A percentile compares a stretch with the other conserved stretches of the same genome.
Conservation (phyloP, 2,113 vertebrate genomes). For the Tachuris rubrigastra region DNA sequence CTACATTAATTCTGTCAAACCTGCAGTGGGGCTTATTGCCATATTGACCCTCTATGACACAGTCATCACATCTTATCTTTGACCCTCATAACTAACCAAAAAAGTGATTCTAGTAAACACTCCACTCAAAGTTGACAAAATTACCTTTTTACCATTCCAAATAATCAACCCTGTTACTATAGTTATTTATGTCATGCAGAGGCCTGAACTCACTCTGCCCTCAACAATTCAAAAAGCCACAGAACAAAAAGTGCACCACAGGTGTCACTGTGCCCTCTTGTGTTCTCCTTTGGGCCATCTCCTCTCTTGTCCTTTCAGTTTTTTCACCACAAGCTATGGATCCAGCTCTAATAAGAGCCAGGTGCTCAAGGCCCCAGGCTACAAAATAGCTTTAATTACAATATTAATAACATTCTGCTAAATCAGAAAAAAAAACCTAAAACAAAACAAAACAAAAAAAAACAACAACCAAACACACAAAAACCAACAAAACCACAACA, state of each 20-base stretch:
- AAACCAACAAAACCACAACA: too few relatives aligned
- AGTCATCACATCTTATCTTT: not conserved
- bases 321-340: not conserved
- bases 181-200: not conserved
- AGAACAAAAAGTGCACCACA: not conserved
- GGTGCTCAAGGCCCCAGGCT: conserved; percentile 7
- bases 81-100: not conserved
- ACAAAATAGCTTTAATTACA: conserved; percentile 48
- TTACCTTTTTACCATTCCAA: not conserved
- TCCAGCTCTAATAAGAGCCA: conserved; percentile 43
- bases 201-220: not conserved
- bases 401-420: conserved; percentile 53
- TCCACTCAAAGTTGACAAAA: not conserved
- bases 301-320: not conserved
- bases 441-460: not conserved
- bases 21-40: not conserved
- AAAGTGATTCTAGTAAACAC: not conserved
- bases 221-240: not conserved
- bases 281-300: conserved; percentile 35
- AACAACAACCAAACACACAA: not conserved
- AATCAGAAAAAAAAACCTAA: not conserved
- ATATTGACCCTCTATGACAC: not conserved
- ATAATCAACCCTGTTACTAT: not conserved
- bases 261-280: conserved; percentile 63
- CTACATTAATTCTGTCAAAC: not conserved